Evolutionary conservation across 2,113 vertebrate species (phyloP).

Genomic region (Scophthalmus maximus): DNA sequence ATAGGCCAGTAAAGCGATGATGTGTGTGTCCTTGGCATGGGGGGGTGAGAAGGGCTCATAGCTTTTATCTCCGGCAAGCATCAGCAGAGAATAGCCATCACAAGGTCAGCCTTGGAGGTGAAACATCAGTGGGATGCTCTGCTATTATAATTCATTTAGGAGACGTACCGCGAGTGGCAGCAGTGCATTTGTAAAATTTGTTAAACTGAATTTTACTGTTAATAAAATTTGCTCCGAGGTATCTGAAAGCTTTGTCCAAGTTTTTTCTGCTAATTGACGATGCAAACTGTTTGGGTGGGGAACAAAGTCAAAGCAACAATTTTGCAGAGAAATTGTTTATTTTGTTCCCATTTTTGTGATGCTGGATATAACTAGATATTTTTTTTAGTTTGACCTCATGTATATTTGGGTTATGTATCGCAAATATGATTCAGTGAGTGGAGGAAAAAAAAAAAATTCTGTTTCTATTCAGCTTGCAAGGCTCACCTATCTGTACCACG

Average conservation of each 20-base stretch:
- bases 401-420: constrained; percentile 11
- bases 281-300: neutral
- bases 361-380: constrained; percentile 9
- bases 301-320: neutral
- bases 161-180: constrained; percentile 29
- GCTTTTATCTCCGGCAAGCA: constrained; percentile 76
- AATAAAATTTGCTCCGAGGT: constrained; percentile 32
- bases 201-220: constrained; percentile 39
- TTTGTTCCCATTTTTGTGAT: neutral
- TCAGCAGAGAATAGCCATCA: constrained; percentile 67
- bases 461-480: neutral
- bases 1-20: constrained; percentile 77
- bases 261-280: constrained; percentile 28
- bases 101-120: constrained; percentile 77
- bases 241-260: constrained; percentile 34
- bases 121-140: constrained; percentile 60
- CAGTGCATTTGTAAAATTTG: constrained; percentile 49
- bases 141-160: constrained; percentile 65
- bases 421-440: constrained; percentile 7
- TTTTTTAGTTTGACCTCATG: constrained; percentile 29
- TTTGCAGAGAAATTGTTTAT: neutral
- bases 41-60: constrained; percentile 57
- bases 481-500: neutral
- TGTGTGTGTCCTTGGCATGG: constrained; percentile 75
- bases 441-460: constrained; percentile 1